Percentiles rank a stretch among this genome's conserved stretches.
Evolutionary conservation across 2,113 vertebrate genomes (phyloP).

Genomic region (Megaleporinus macrocephalus): DNA sequence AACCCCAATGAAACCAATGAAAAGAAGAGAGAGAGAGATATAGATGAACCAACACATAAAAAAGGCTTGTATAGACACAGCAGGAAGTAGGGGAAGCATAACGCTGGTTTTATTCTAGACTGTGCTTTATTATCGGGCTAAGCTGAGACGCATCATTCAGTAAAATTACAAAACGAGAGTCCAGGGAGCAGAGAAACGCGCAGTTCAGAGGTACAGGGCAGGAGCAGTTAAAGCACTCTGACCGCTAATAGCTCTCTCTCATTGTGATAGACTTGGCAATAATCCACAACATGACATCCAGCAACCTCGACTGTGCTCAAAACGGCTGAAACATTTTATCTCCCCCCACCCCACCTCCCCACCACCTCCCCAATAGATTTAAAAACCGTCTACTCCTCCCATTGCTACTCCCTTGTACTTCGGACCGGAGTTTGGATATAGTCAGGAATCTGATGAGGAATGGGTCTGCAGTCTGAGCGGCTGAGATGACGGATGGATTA

Average conservation of each 20-base stretch:
- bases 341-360: background rate
- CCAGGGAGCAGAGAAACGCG: slow-evolving; percentile 92
- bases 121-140: slow-evolving; percentile 99
- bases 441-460: slow-evolving; percentile 24
- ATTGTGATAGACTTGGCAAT: slow-evolving; percentile 62
- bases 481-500: slow-evolving; percentile 47
- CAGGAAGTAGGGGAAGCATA: slow-evolving; percentile 63
- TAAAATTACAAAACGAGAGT: slow-evolving; percentile 98
- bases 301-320: slow-evolving; percentile 68
- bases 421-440: slow-evolving; percentile 18
- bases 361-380: background rate
- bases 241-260: slow-evolving; percentile 83
- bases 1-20: no score
- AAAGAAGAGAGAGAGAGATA: slow-evolving; percentile 26
- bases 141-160: slow-evolving; percentile 99
- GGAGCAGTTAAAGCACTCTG: slow-evolving; percentile 82
- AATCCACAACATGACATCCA: slow-evolving; percentile 72
- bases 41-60: slow-evolving; percentile 46
- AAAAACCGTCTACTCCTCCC: background rate
- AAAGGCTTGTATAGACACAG: slow-evolving; percentile 45
- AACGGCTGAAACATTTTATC: slow-evolving; percentile 45
- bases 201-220: slow-evolving; percentile 89
- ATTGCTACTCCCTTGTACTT: slow-evolving; percentile 30
- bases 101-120: slow-evolving; percentile 89
- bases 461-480: slow-evolving; percentile 27